Evolutionary conservation across 2,113 vertebrate genomes (phyloP).

Genomic region (Trogon surrucura): DNA sequence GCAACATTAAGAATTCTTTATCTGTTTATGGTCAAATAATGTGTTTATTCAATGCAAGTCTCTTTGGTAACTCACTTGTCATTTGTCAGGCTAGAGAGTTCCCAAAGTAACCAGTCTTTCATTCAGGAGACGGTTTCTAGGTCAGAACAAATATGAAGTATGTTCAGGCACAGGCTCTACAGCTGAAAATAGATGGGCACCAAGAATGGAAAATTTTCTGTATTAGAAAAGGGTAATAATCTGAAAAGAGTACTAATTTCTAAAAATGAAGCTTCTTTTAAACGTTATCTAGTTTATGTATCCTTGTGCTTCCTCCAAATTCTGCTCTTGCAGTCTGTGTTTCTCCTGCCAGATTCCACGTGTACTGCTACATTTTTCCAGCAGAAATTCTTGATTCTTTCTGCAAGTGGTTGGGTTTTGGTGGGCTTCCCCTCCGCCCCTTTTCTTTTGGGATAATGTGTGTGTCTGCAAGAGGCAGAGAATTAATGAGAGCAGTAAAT

Average conservation of each 20-base stretch:
- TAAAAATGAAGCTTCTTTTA: neutral
- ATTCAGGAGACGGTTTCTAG: neutral
- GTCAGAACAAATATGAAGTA: neutral
- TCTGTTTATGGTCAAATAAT: neutral
- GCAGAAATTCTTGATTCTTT: neutral
- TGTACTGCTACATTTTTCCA: neutral
- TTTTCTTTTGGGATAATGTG: neutral
- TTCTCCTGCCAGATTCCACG: accelerated
- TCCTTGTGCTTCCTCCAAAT: neutral
- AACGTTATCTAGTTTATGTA: neutral
- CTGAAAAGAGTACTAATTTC: neutral
- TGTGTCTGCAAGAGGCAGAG: neutral
- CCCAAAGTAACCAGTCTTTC: neutral
- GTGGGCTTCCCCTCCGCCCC: no score
- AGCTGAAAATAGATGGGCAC: neutral
- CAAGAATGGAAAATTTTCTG: neutral
- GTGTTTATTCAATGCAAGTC: neutral
- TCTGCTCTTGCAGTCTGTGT: neutral
- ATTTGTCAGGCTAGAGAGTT: neutral
- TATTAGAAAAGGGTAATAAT: neutral
- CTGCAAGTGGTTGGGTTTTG: neutral
- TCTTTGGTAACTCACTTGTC: neutral
- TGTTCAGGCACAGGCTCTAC: neutral
- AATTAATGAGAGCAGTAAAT: neutral
- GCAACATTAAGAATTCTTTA: neutral